phyloP scores from a whole-genome alignment of 1,140 invertebrate genomes.

The Nasonia vitripennis region DNA sequence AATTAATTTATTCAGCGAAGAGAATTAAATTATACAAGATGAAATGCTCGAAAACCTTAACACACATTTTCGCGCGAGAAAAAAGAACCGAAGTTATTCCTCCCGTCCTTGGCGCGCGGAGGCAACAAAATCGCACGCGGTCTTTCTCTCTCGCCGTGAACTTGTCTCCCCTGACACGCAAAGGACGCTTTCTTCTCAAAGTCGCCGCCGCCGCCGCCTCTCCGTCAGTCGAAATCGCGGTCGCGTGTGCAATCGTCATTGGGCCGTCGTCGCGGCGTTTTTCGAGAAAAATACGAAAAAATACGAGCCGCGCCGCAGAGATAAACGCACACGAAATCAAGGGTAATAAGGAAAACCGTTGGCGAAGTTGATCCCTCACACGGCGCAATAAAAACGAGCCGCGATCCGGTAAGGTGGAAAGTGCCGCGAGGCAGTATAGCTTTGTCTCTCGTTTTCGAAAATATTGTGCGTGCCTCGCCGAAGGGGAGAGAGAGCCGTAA shows the following conservation, averaged over 20 bases:
- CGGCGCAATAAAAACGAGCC: not conserved
- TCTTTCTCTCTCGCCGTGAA: not conserved
- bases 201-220: constrained; percentile 12
- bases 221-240: not conserved
- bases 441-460: constrained; percentile 2
- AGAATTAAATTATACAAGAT: too few species aligned
- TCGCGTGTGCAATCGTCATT: not conserved
- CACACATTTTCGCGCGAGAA: too few species aligned
- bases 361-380: not conserved
- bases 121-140: not conserved
- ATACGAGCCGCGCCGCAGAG: not conserved
- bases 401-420: not conserved
- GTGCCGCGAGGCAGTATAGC: not conserved
- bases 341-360: not conserved
- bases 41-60: too few species aligned
- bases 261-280: not conserved
- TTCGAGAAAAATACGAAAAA: not conserved
- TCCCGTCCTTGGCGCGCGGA: too few species aligned
- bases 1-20: too few species aligned
- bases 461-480: not conserved
- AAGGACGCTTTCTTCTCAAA: constrained; percentile 18
- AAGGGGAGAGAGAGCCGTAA: not conserved
- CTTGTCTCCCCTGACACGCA: not conserved
- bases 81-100: too few species aligned
- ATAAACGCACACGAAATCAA: not conserved